Base-by-base conservation (phyloP, 2,888 invertebrate species). In the Loripinus fragilis region DNA sequence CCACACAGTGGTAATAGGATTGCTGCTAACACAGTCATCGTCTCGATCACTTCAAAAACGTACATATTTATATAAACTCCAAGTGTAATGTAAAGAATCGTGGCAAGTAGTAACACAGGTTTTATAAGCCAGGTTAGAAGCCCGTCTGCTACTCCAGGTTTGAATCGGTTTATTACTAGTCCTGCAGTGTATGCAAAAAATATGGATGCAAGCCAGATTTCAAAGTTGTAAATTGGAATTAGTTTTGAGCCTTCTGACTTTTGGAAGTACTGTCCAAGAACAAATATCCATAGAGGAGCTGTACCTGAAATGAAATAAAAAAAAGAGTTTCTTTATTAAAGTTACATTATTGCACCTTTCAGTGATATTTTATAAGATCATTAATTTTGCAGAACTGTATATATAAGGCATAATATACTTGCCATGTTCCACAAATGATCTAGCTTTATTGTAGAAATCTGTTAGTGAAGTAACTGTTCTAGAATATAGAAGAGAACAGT, bases 11-110 rank as follows among this genome's bases (percentile, higher is more conserved):
- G 91, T 50, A 92, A 80, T 28, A 91, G 78, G 69, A 89, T 73
- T 23, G 91, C 89, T 20, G 90, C 90, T 28, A 90, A 69, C 33
- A 91, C 85, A 17, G 89, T 87, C 76, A 83, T 85, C n/a, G 83
- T 80, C 74, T 91, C 87, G 28, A 91, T 83, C 52, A 86, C 80
- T 68, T 91, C 89, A 82, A 93, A 92, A 76, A 92, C 90, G 78
- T 93, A 93, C 89, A 92, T 91, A 85, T 93, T 93, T 81, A 93
- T 92, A 85, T 93, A 93, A 52, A 93, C 89, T 72, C 93, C 93
- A 17, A 93, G 87, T n/a, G 93, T 93, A 76, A 92, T 89, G 81
- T 92, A 92, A 55, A 93, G 86, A 67, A 93, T 92, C 73, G 90
- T 88, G 71, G 91, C 90, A 48, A 93, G 88, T 50, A 93, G 89